These are phyloP conservation scores for Arvicanthis niloticus DNA, from an alignment of 2,113 vertebrate genomes.

Conservation along the genomic window DNA sequence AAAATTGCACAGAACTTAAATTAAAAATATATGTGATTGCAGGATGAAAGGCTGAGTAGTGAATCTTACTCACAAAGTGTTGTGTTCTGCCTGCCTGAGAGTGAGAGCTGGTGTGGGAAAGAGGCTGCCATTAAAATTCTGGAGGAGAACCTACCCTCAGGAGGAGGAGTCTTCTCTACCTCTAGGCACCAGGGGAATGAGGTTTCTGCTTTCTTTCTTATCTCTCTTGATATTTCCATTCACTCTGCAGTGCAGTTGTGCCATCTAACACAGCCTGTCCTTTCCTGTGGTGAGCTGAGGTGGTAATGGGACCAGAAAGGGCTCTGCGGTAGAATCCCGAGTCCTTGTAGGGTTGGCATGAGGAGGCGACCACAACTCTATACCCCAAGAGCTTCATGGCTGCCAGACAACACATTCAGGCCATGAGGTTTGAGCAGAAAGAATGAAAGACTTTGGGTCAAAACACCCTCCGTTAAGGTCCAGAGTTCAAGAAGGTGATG, in stretches of 20 bases:
- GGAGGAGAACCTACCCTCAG: background rate
- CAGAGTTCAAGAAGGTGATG: background rate
- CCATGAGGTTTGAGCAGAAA: conserved; percentile 7
- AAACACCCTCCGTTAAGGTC: background rate
- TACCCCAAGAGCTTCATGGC: rapidly evolving
- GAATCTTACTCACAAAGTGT: background rate
- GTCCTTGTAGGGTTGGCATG: background rate
- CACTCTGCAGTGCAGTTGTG: background rate
- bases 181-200: conserved; percentile 19
- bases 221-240: background rate
- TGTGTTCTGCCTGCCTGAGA: conserved; percentile 17
- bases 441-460: background rate
- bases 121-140: conserved; percentile 58
- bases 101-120: background rate
- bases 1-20: conserved; percentile 60
- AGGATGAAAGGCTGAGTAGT: conserved; percentile 43
- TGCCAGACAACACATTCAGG: background rate
- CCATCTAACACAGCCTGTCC: background rate
- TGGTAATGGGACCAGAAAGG: background rate
- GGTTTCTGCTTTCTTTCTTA: conserved; percentile 50
- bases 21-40: conserved; percentile 72
- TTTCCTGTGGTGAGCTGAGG: background rate
- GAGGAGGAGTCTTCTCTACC: conserved; percentile 41
- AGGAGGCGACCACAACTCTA: background rate
- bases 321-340: background rate